Percentiles rank a stretch among this genome's conserved stretches.
Conservation (phyloP, 2,797 vertebrate species). For the Scyliorhinus canicula region DNA sequence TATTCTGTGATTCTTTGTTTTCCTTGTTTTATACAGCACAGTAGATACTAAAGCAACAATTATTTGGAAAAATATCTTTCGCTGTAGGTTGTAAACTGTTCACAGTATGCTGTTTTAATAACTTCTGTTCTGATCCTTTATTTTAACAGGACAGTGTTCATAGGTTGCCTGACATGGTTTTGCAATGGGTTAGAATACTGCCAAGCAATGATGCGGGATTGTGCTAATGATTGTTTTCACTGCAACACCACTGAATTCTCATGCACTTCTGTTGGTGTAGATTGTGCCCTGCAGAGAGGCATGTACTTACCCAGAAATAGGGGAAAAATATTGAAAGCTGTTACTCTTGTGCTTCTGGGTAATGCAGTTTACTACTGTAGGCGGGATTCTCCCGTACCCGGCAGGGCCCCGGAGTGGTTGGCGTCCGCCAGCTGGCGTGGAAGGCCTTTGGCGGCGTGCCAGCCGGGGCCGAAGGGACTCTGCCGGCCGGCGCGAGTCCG, state of each 20-base stretch:
- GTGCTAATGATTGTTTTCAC: not conserved
- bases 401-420: too few relatives aligned
- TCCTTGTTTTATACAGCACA: too few relatives aligned
- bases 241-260: not conserved
- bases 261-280: not conserved
- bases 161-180: not conserved
- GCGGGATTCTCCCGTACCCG: too few relatives aligned
- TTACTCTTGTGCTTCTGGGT: not conserved
- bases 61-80: not conserved
- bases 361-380: not conserved
- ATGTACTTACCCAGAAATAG: not conserved
- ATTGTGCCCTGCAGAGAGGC: not conserved
- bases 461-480: too few relatives aligned
- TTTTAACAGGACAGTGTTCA: not conserved
- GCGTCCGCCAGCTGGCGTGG: too few relatives aligned
- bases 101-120: not conserved
- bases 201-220: not conserved
- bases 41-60: not conserved
- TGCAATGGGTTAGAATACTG: not conserved
- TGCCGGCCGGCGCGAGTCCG: too few relatives aligned
- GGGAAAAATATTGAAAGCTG: not conserved
- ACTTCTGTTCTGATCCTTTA: not conserved
- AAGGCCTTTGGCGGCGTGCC: too few relatives aligned
- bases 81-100: not conserved
- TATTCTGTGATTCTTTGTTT: too few relatives aligned